Base-by-base conservation (phyloP, 2,888 invertebrate genomes). In the Erynnis tages region DNA sequence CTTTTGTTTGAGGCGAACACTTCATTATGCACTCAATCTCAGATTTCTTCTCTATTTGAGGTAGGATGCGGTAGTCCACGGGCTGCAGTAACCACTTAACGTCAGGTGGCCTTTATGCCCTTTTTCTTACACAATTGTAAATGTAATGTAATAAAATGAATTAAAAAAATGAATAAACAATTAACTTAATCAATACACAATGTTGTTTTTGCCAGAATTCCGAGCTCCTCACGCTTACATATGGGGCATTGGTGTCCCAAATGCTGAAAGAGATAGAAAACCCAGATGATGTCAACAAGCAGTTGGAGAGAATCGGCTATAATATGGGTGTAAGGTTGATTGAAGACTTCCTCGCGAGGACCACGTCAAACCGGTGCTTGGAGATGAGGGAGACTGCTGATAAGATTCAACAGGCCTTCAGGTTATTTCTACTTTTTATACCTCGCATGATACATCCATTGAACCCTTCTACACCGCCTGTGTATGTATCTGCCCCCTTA, bases 341-440 rank as follows among this genome's bases (percentile, higher is more conserved):
- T 56, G 99, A 99, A 88, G 99, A 99, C 76, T 99, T 98, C 70
- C 89, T 99, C 6, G 98, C 99, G 0, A 93, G 98, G 63, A 98
- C 96, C 13, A 94, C 94, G 46, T 94, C 96, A 2, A 95, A 95
- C 0, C 91, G 98, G 34, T 99, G 99, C 77, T 91, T 96, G 71
- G 99, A 99, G 82, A 95, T 99, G 88, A 93, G 97, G 68, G 99
- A 99, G 73, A 98, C 98, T 0, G 98, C 99, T 32, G 99, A 99
- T 74, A 97, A 97, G 79, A 94, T 97, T 62, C 97, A 97, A 72
- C 94, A 93, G 57, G 93, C 92, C 1, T 94, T 94, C 60, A 90
- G 91, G 90, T 89, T 65, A 16, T 32, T 14, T 1, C 11, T 30
- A 30, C 30, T 19, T 35, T 11, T 43, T 10, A 7, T 21, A 4